These are phyloP conservation scores for Macaria liturata DNA, from an alignment of 2,888 invertebrate species.

Conservation along the genomic window DNA sequence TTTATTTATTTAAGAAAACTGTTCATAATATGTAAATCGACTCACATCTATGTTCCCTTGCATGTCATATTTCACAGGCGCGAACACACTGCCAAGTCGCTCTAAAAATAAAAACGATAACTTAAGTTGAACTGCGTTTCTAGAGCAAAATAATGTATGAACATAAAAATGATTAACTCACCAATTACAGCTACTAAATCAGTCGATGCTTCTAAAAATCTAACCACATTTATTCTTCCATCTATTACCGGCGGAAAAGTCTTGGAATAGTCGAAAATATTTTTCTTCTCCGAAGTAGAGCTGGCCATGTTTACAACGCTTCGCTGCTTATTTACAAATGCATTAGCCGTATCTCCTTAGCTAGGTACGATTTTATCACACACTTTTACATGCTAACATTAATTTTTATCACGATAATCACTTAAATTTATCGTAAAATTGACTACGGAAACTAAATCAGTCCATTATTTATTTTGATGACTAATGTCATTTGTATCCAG, in stretches of 20 bases:
- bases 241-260: slow-evolving; percentile 80
- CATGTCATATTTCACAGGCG: slow-evolving; percentile 90
- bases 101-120: slow-evolving; percentile 76
- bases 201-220: slow-evolving; percentile 85
- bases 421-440: slow-evolving; percentile 30
- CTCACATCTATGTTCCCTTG: slow-evolving; percentile 89
- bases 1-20: too few species aligned
- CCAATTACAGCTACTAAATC: slow-evolving; percentile 86
- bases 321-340: slow-evolving; percentile 24
- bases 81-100: slow-evolving; percentile 88
- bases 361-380: slow-evolving; percentile 36
- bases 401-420: slow-evolving; percentile 31
- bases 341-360: slow-evolving; percentile 24
- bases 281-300: slow-evolving; percentile 38
- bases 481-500: slow-evolving; percentile 39
- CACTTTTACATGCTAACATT: slow-evolving; percentile 32
- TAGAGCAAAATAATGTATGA: neutral
- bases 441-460: slow-evolving; percentile 9
- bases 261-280: slow-evolving; percentile 49
- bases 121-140: neutral
- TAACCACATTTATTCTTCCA: slow-evolving; percentile 82
- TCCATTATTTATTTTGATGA: slow-evolving; percentile 33
- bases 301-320: slow-evolving; percentile 52
- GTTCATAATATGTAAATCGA: slow-evolving; percentile 3
- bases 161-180: slow-evolving; percentile 53